Conservation (phyloP, 2,797 vertebrate species). For the Chiloscyllium punctatum region DNA sequence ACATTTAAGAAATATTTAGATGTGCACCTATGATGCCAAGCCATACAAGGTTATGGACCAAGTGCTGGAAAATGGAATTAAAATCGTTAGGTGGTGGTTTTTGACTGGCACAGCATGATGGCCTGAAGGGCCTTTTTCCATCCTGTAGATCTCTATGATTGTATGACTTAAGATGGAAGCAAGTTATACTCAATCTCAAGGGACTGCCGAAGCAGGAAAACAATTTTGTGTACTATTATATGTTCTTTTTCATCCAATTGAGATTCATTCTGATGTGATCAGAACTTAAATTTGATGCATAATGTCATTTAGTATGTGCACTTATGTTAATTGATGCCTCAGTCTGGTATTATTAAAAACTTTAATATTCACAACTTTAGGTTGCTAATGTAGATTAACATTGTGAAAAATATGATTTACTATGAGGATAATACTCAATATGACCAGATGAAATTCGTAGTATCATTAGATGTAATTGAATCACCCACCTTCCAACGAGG, state of each 20-base stretch:
- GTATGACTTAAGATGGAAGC: too few species aligned
- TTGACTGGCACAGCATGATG: too few species aligned
- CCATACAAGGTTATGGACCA: too few species aligned
- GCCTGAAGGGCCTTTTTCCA: too few species aligned
- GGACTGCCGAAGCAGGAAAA: too few species aligned
- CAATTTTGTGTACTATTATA: background rate
- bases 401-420: background rate
- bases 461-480: background rate
- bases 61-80: too few species aligned
- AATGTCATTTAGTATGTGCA: background rate
- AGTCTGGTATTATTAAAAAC: background rate
- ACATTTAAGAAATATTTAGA: too few species aligned
- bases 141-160: too few species aligned
- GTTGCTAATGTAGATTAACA: background rate
- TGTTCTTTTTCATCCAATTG: background rate
- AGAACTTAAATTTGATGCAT: background rate
- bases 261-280: background rate
- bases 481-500: background rate
- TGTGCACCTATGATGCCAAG: too few species aligned
- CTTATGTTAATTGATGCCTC: background rate
- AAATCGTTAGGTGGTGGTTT: too few species aligned
- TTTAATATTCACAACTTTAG: background rate
- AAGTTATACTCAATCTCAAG: too few species aligned
- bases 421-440: background rate
- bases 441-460: background rate